Conservation (phyloP, 2,113 vertebrate species). For the Ploceus nigricollis region DNA sequence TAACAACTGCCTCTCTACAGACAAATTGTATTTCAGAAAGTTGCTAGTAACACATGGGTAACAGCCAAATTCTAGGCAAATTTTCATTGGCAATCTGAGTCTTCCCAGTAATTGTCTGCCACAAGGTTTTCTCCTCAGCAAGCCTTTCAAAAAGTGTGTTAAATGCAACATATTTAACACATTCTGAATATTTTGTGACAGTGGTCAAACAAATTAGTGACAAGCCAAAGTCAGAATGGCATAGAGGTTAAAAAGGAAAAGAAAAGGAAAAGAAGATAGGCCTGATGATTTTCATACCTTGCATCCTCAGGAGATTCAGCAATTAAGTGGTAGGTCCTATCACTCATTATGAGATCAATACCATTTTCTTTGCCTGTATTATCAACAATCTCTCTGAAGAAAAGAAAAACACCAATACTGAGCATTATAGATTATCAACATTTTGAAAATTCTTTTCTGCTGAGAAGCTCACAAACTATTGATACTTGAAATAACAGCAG, state of each 20-base stretch:
- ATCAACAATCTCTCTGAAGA: constrained; percentile 88
- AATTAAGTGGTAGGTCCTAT: constrained; percentile 92
- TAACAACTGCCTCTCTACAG: not conserved
- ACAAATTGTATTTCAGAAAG: not conserved
- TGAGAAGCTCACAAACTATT: not conserved
- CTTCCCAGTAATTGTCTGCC: not conserved
- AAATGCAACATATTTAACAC: not conserved
- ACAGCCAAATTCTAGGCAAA: not conserved
- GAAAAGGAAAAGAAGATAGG: too few relatives aligned
- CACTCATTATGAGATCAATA: constrained; percentile 88
- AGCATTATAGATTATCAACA: not conserved
- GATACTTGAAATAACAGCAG: not conserved
- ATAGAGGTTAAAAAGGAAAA: not conserved
- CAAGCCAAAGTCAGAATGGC: not conserved
- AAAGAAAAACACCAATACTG: not conserved
- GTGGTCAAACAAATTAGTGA: not conserved
- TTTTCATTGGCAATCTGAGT: not conserved
- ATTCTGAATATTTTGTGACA: not conserved
- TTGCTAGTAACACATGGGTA: not conserved
- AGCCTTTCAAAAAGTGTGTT: not conserved
- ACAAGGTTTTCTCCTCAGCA: not conserved
- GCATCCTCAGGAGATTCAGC: constrained; percentile 94
- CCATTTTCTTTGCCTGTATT: constrained; percentile 94
- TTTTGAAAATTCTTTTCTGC: not conserved
- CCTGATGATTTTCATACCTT: constrained; percentile 72